Base-by-base conservation (phyloP, 2,888 invertebrate genomes). In the Petrolisthes manimaculis region DNA sequence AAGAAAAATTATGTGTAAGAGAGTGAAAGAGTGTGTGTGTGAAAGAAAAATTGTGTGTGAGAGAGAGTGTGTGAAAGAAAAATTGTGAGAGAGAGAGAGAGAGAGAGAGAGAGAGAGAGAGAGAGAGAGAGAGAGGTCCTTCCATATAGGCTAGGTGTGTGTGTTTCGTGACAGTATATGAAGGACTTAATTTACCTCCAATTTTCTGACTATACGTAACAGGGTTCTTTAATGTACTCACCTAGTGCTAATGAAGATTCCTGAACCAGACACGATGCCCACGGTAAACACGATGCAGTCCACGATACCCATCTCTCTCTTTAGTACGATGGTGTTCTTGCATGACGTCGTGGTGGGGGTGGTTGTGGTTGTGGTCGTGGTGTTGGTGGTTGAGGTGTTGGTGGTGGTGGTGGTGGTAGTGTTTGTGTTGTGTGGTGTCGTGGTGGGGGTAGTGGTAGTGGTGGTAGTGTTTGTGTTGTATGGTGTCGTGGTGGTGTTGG, bases 251-350 rank as follows among this genome's bases (percentile, higher is more conserved):
- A 98, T 97, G 93, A 99, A 99, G 92, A 98, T 98, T 12, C 98
- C 99, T 8, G 98, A 96, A 2, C 99, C 99, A 83, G 98, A 96
- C 91, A 98, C 98, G 89, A 97, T 96, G 82, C 98, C 98, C 53
- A 98, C 97, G 92, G 98, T 98, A 90, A 98, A 97, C 24, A 97
- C 96, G 6, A 98, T 97, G 53, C 98, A 98, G 93, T 98, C 97
- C 91, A 96, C 92, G 71, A 98, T 94, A 8, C 96, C 96, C 89
- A 98, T 94, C 93, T 97, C 96, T 92, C 97, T 96, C 94, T 97
- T 97, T 93, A 98, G 94, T 92, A 96, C 95, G 14, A 97, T 94
- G 4, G 37, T 83, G 67, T 69, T 75, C 61, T 51, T 61, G 12
- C 18, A 14, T 9, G 67, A 4, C 12, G 9, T 18, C 2, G 67